phyloP scores from a whole-genome alignment of 2,113 vertebrate species.

The Benitochromis conjunctus region DNA sequence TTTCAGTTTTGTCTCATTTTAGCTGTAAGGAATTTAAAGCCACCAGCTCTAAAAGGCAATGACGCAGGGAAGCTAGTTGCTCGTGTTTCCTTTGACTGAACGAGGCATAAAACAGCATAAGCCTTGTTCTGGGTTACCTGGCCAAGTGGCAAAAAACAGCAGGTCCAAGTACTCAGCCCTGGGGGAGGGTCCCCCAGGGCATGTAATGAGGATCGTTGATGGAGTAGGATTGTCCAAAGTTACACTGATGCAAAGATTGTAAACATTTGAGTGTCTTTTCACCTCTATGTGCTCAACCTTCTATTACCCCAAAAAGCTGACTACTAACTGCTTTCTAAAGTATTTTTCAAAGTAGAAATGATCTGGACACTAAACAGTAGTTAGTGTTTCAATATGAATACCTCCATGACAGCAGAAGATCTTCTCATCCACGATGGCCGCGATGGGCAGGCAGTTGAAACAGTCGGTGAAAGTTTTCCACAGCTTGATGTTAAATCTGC shows the following conservation, averaged over 20 bases:
- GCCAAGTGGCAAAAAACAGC: neutral
- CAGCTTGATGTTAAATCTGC: conserved; percentile 95
- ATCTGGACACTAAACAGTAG: neutral
- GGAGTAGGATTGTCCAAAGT: neutral
- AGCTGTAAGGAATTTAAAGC: neutral
- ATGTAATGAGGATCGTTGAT: neutral
- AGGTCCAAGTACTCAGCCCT: neutral
- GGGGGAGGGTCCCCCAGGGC: no score
- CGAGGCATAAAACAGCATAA: neutral
- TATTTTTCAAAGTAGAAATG: neutral
- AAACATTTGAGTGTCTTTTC: fast-evolving
- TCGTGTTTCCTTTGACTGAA: neutral
- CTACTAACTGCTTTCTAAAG: neutral
- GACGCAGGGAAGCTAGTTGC: fast-evolving
- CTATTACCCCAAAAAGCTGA: neutral
- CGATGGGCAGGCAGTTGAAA: conserved; percentile 96
- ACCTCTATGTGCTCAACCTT: neutral
- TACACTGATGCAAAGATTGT: neutral
- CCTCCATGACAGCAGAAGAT: conserved; percentile 98
- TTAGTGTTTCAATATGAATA: conserved; percentile 19
- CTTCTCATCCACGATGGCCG: conserved; percentile 95
- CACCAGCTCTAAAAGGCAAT: neutral
- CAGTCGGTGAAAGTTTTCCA: conserved; percentile 98
- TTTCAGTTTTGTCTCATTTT: neutral
- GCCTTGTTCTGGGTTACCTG: neutral